Evolutionary conservation across 1,140 invertebrate genomes (phyloP), one percentile per base, ranked within the genome.

Genomic region (Campoletis sonorensis): DNA sequence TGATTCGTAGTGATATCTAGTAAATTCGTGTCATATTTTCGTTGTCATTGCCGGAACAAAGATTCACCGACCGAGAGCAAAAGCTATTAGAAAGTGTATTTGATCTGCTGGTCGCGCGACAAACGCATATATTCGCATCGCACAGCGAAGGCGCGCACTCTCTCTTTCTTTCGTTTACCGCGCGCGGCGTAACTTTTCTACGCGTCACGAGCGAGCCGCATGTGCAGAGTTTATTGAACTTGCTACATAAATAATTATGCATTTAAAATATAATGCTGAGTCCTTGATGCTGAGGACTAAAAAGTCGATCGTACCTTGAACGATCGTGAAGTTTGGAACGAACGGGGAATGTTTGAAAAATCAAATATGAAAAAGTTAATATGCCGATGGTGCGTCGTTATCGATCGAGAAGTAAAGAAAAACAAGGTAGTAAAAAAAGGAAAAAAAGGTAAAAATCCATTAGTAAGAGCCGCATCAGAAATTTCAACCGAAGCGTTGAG

Each of bases 131-230:
- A 58, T 75, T 27, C 49, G 33, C 26, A 51, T 45, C 58, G 23
- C 27, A 49, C 51, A 73, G 18, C 27, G 23, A 21, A 51, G n/a
- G 13, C 45, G 23, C 72, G 3, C 30, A 64, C 75, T 77, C 16
- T 61, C 54, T 61, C 75, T 77, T 77, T 77, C 72, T 75, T 49
- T 54, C 40, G 23, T 77, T 77, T 37, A 64, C 75, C 54, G 75
- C 75, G n/a, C n/a, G n/a, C n/a, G n/a, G n/a, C n/a, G 75, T 77
- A 77, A 77, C 75, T 78, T 61, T 45, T 70, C 58, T 67, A 45
- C 61, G 10, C 15, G 76, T 78, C 76, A 78, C 61, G 76, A 26
- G 64, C 2, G 75, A n/a, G 5, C 54, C 54, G n/a, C n/a, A 77
- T 16, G 11, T 15, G 45, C 45, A 18, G 72, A 58, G 75, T 77